phyloP scores from a whole-genome alignment of 2,797 vertebrate species.

The Myoxocephalus aenaeus region DNA sequence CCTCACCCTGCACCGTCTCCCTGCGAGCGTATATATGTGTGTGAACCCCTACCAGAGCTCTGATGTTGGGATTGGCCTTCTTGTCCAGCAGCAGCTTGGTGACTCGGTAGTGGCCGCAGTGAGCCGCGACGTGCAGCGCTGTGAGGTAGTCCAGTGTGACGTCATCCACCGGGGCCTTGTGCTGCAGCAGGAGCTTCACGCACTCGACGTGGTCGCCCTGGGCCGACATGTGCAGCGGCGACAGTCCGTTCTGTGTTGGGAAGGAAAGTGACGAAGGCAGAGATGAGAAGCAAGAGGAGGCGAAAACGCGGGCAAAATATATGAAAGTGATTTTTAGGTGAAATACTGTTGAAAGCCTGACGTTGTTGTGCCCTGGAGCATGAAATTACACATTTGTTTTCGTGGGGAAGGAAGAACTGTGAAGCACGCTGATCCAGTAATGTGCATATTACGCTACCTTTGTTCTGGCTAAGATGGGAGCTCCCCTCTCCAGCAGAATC shows the following conservation, averaged over 20 bases:
- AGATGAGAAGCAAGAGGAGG: not conserved
- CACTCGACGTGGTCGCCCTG: slow-evolving; percentile 98
- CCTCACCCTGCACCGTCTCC: not conserved
- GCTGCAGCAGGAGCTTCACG: slow-evolving; percentile 93
- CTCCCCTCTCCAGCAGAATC: slow-evolving; percentile 92
- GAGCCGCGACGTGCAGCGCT: slow-evolving; percentile 94
- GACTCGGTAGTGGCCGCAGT: slow-evolving; percentile 97
- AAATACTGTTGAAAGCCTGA: not conserved
- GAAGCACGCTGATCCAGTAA: not conserved
- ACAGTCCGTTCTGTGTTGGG: slow-evolving; percentile 91
- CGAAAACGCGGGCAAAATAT: not conserved
- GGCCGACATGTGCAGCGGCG: slow-evolving; percentile 96
- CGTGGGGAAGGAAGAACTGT: not conserved
- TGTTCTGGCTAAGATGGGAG: slow-evolving; percentile 94
- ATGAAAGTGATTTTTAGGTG: not conserved
- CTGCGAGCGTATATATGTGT: not conserved
- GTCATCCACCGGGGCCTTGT: slow-evolving; percentile 95
- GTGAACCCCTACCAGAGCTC: slow-evolving; percentile 86
- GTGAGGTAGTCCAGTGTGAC: slow-evolving; percentile 97
- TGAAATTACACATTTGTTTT: too few relatives aligned
- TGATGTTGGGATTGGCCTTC: slow-evolving; percentile 95
- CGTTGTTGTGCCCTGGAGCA: not conserved
- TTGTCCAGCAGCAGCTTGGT: slow-evolving; percentile 97
- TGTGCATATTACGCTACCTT: slow-evolving; percentile 83
- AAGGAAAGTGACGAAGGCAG: not conserved